Percentiles rank a stretch among this genome's conserved stretches.
phyloP scores from a whole-genome alignment of 2,888 invertebrate species.

The Mythimna loreyi region DNA sequence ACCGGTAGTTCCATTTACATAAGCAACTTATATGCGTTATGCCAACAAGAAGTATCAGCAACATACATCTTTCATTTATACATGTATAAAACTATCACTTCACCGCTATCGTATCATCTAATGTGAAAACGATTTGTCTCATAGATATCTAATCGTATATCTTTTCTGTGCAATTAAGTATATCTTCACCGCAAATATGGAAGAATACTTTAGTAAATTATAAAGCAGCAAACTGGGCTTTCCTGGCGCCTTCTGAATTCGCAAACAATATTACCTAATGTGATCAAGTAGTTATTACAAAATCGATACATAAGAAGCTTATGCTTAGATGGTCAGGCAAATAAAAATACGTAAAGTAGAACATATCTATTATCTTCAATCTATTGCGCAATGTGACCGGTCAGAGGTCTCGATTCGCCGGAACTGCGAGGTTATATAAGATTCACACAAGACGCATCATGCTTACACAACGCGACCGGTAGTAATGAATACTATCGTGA shows the following conservation, averaged over 20 bases:
- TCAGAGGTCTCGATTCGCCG: slow-evolving; percentile 49
- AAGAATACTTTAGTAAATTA: not conserved
- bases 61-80: too few relatives aligned
- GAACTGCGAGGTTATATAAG: slow-evolving; percentile 50
- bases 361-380: slow-evolving; percentile 44
- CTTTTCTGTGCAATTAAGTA: not conserved
- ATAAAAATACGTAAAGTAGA: slow-evolving; percentile 42
- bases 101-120: too few relatives aligned
- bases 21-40: too few relatives aligned
- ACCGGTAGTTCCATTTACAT: too few relatives aligned
- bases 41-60: too few relatives aligned
- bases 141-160: not conserved
- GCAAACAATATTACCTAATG: slow-evolving; percentile 31
- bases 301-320: slow-evolving; percentile 28
- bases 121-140: too few relatives aligned
- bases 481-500: slow-evolving; percentile 47
- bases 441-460: slow-evolving; percentile 31
- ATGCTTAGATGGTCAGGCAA: not conserved
- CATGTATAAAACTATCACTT: too few relatives aligned
- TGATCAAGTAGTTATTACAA: slow-evolving; percentile 26
- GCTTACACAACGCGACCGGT: slow-evolving; percentile 49
- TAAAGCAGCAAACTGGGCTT: not conserved
- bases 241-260: slow-evolving; percentile 3
- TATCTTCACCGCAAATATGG: slow-evolving; percentile 2
- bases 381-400: slow-evolving; percentile 50